phyloP scores from a whole-genome alignment of 2,797 vertebrate genomes.

The Tamandua tetradactyla region DNA sequence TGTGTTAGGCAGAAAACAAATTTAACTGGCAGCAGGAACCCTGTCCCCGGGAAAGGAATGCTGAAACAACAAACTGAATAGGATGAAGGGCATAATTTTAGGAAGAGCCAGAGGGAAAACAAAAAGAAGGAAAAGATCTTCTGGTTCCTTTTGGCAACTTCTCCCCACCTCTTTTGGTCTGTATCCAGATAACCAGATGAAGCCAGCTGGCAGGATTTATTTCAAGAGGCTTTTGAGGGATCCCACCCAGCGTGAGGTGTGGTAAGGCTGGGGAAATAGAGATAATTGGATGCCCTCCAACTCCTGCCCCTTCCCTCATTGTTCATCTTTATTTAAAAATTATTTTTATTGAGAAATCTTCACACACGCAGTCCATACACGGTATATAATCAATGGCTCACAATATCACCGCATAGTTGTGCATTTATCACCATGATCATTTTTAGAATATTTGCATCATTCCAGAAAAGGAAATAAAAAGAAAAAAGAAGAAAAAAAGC shows the following conservation, averaged over 20 bases:
- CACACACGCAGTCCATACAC: no score
- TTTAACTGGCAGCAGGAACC: neutral
- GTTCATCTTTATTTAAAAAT: no score
- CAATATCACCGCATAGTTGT: no score
- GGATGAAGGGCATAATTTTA: neutral
- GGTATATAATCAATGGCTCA: no score
- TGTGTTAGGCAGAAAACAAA: conserved; percentile 57
- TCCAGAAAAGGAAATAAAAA: no score
- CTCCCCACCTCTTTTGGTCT: neutral
- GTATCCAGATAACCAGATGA: conserved; percentile 32
- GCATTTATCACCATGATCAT: no score
- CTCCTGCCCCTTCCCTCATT: neutral
- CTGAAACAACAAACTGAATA: neutral
- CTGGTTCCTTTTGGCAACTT: neutral
- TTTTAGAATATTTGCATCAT: no score
- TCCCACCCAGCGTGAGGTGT: neutral
- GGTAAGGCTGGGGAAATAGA: neutral
- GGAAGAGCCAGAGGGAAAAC: conserved; percentile 17
- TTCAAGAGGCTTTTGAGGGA: neutral
- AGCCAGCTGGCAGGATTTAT: conserved; percentile 40
- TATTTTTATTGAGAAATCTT: no score
- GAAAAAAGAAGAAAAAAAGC: no score
- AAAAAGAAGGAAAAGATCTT: conserved; percentile 21
- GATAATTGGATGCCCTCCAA: neutral
- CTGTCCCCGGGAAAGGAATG: neutral